phyloP scores from a whole-genome alignment of 2,113 vertebrate species.

The Pangasianodon hypophthalmus region DNA sequence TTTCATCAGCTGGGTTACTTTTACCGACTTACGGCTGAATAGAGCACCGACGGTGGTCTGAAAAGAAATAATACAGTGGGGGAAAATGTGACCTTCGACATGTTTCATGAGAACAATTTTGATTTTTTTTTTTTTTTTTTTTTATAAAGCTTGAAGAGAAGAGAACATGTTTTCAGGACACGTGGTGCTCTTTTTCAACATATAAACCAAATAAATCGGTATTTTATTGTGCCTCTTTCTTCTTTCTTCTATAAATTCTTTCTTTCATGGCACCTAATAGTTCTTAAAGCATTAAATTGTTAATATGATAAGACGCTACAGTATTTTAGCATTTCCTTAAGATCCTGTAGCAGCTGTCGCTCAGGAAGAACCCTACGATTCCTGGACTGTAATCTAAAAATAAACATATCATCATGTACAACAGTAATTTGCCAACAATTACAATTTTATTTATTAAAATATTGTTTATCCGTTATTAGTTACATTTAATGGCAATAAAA shows the following conservation, averaged over 20 bases:
- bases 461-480: not conserved
- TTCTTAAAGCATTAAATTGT: not conserved
- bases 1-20: constrained; percentile 46
- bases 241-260: not conserved
- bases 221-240: not conserved
- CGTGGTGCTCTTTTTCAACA: constrained; percentile 3
- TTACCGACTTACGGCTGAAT: constrained; percentile 28
- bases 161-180: constrained; percentile 22
- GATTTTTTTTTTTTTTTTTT: not conserved
- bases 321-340: not conserved
- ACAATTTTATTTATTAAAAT: not conserved
- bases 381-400: not conserved
- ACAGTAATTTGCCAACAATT: not conserved
- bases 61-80: constrained; percentile 38
- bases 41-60: constrained; percentile 25
- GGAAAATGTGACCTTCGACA: constrained; percentile 32
- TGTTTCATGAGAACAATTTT: constrained; percentile 21
- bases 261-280: not conserved
- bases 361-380: not conserved
- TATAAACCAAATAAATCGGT: not conserved
- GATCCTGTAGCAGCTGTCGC: not conserved
- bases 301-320: not conserved
- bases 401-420: not conserved
- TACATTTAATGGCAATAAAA: not conserved
- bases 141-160: constrained; percentile 23